Evolutionary conservation across 2,113 vertebrate genomes (phyloP).

Genomic region (Otis tarda): DNA sequence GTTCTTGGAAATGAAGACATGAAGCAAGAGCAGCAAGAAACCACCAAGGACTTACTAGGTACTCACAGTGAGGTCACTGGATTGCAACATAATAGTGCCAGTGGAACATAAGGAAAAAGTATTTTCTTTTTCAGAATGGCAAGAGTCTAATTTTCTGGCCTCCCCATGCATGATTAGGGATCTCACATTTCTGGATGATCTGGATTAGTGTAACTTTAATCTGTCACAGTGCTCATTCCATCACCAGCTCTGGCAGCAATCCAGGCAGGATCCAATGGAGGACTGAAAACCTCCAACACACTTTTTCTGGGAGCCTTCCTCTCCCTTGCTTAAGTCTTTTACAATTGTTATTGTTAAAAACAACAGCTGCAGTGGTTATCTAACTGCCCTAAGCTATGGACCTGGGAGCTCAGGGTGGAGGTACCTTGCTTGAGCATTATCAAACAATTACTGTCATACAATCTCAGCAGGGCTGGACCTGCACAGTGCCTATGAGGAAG

Average conservation of each 20-base stretch:
- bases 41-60: not conserved
- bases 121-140: not conserved
- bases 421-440: not conserved
- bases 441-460: not conserved
- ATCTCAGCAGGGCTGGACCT: not conserved
- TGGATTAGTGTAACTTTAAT: constrained; percentile 56
- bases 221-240: constrained; percentile 4
- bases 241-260: constrained; percentile 27
- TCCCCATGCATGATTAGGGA: not conserved
- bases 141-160: constrained; percentile 1
- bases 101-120: not conserved
- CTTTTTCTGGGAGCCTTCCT: not conserved
- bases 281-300: not conserved
- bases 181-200: constrained; percentile 56
- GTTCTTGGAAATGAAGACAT: not conserved
- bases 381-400: not conserved
- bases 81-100: not conserved
- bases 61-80: not conserved
- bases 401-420: not conserved
- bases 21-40: not conserved
- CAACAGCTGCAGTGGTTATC: not conserved
- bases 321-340: not conserved
- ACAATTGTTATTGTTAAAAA: not conserved
- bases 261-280: constrained; percentile 45
- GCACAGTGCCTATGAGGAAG: not conserved